These are phyloP conservation scores for Achatina immaculata DNA, from an alignment of 1,140 invertebrate genomes.

Conservation along the genomic window DNA sequence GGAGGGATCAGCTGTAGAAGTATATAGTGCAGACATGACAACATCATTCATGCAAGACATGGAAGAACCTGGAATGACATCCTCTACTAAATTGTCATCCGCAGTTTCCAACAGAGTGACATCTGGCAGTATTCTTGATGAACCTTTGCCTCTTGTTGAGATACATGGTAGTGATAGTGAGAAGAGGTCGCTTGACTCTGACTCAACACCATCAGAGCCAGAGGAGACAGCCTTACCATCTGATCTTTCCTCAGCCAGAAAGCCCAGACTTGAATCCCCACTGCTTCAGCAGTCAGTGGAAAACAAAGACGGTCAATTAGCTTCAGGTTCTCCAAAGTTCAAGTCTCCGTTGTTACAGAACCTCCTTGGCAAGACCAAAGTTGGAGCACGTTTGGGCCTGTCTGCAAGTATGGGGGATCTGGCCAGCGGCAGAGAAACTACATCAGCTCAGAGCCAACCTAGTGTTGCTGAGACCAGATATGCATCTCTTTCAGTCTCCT, in stretches of 20 bases:
- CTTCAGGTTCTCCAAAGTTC: conserved; percentile 47
- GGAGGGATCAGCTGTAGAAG: conserved; percentile 11
- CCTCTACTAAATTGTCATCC: background rate
- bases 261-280: conserved; percentile 63
- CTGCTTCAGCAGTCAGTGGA: conserved; percentile 62
- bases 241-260: conserved; percentile 31
- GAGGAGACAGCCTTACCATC: background rate
- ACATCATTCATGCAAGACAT: conserved; percentile 15
- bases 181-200: background rate
- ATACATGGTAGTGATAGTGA: conserved; percentile 18
- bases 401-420: conserved; percentile 43
- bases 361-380: conserved; percentile 54
- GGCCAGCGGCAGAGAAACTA: conserved; percentile 17
- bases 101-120: background rate
- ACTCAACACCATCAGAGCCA: conserved; percentile 6
- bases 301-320: conserved; percentile 41
- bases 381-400: conserved; percentile 44
- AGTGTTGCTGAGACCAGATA: background rate
- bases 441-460: conserved; percentile 3
- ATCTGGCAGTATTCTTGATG: conserved; percentile 3
- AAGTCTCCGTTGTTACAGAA: conserved; percentile 58
- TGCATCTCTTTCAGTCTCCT: background rate
- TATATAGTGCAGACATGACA: conserved; percentile 13
- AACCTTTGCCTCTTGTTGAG: background rate
- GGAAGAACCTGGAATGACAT: background rate